Conservation (phyloP, 2,797 vertebrate species). For the Coccyzus lansbergi region DNA sequence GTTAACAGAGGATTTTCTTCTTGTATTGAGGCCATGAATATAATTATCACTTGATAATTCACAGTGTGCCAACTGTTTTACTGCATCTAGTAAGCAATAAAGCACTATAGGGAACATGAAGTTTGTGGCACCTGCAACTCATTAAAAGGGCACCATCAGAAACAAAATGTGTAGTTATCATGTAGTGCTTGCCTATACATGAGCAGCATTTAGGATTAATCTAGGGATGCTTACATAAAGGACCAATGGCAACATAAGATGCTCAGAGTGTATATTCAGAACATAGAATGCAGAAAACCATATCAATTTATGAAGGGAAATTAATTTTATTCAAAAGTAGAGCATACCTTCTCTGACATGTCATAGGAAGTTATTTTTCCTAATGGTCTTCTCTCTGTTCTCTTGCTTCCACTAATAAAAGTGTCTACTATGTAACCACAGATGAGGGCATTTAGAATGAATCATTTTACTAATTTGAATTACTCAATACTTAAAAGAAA, state of each 20-base stretch:
- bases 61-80: conserved; percentile 73
- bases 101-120: conserved; percentile 59
- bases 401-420: neutral
- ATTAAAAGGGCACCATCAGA: conserved; percentile 64
- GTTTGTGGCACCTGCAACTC: conserved; percentile 69
- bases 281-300: neutral
- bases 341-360: neutral
- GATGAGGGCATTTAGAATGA: neutral
- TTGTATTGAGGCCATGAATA: conserved; percentile 74
- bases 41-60: conserved; percentile 79
- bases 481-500: neutral
- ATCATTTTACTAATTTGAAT: neutral
- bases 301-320: neutral
- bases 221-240: neutral
- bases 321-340: neutral
- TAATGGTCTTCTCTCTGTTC: neutral
- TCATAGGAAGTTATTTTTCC: neutral
- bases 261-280: neutral
- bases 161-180: conserved; percentile 38
- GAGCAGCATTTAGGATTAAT: neutral
- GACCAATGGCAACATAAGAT: neutral
- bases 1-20: conserved; percentile 75
- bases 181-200: neutral
- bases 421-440: neutral
- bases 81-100: conserved; percentile 66